A percentile compares a stretch with the other conserved stretches of the same genome.
phyloP scores from a whole-genome alignment of 2,888 invertebrate genomes.

The Lasioglossum villosulum region DNA sequence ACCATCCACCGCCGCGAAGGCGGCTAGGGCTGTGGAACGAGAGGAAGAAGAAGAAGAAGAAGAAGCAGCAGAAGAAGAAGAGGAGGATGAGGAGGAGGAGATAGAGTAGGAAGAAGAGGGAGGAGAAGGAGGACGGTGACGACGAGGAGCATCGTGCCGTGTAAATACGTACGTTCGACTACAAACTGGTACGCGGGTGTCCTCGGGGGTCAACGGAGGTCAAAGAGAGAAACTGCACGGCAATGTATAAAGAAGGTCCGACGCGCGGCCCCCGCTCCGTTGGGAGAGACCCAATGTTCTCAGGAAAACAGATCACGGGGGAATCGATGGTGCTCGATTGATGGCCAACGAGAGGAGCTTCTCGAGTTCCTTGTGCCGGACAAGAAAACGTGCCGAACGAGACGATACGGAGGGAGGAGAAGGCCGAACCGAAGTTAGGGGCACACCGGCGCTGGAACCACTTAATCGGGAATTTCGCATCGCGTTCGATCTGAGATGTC shows the following conservation, averaged over 20 bases:
- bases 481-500: slow-evolving; percentile 74
- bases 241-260: slow-evolving; percentile 67
- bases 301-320: slow-evolving; percentile 73
- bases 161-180: slow-evolving; percentile 68
- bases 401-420: slow-evolving; percentile 29
- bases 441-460: slow-evolving; percentile 57
- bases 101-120: background rate
- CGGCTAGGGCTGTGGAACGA: slow-evolving; percentile 22
- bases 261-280: slow-evolving; percentile 65
- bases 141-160: slow-evolving; percentile 50
- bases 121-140: slow-evolving; percentile 16
- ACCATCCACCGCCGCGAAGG: slow-evolving; percentile 24
- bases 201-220: slow-evolving; percentile 75
- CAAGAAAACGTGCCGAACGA: slow-evolving; percentile 38
- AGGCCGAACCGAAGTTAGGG: slow-evolving; percentile 25
- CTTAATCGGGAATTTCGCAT: slow-evolving; percentile 74
- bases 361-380: slow-evolving; percentile 31
- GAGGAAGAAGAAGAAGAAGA: slow-evolving; percentile 4
- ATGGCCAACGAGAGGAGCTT: slow-evolving; percentile 50
- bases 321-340: slow-evolving; percentile 65
- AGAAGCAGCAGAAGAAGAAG: background rate
- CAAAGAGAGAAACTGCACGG: slow-evolving; percentile 71
- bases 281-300: slow-evolving; percentile 65
- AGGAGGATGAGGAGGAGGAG: background rate
- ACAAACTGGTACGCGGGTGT: slow-evolving; percentile 61